A percentile compares a stretch with the other conserved stretches of the same genome.
These are phyloP conservation scores for Gambusia yucatana DNA, from an alignment of 2,797 vertebrate species.

Conservation along the genomic window DNA sequence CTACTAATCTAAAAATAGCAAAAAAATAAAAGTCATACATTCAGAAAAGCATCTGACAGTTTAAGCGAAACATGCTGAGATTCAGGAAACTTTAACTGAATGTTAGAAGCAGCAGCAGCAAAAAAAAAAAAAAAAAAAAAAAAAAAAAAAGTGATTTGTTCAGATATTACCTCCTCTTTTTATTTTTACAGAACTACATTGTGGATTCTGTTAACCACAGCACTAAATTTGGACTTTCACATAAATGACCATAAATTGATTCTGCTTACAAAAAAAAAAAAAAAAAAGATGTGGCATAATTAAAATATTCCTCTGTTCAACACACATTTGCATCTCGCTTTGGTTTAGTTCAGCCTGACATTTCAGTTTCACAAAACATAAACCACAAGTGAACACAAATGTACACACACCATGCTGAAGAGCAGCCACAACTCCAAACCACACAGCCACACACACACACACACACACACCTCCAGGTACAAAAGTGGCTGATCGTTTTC, in stretches of 20 bases:
- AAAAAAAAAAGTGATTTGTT: background rate
- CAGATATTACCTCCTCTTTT: background rate
- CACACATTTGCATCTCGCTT: slow-evolving; percentile 31
- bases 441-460: slow-evolving; percentile 42
- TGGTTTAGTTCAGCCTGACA: slow-evolving; percentile 27
- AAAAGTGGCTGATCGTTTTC: slow-evolving; percentile 52
- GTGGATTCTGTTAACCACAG: background rate
- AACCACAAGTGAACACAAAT: slow-evolving; percentile 39
- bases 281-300: slow-evolving; percentile 12
- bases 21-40: background rate
- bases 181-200: background rate
- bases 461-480: slow-evolving; percentile 64
- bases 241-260: background rate
- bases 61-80: background rate
- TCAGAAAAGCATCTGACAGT: background rate
- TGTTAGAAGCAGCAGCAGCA: background rate
- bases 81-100: background rate
- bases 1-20: background rate
- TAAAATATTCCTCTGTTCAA: background rate
- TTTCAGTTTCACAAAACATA: slow-evolving; percentile 37
- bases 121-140: background rate
- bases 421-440: slow-evolving; percentile 68
- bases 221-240: background rate
- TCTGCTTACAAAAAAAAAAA: background rate
- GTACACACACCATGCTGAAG: slow-evolving; percentile 55